phyloP scores from a whole-genome alignment of 2,888 invertebrate species.

The Philhelius pedissequus region DNA sequence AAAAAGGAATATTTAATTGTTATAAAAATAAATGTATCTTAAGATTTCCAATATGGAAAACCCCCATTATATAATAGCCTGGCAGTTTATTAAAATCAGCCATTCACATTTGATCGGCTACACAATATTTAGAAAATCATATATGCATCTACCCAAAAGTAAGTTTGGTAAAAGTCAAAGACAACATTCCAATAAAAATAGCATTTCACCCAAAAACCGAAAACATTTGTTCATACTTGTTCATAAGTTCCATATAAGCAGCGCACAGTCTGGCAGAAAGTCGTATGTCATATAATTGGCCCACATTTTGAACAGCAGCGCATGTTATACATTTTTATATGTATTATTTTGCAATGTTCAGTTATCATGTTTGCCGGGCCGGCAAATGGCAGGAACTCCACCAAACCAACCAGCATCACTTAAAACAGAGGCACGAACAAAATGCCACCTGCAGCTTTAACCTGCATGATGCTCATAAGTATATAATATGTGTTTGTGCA shows the following conservation, averaged over 20 bases:
- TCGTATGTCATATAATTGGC: slow-evolving; percentile 58
- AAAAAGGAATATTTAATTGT: neutral
- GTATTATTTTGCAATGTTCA: slow-evolving; percentile 25
- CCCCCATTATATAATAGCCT: neutral
- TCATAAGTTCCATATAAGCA: slow-evolving; percentile 1
- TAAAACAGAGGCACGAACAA: slow-evolving; percentile 21
- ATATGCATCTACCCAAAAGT: no score
- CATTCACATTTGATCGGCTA: neutral
- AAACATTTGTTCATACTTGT: neutral
- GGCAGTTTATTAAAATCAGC: neutral
- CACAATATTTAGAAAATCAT: neutral
- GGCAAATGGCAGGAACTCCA: slow-evolving; percentile 12
- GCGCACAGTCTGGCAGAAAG: neutral
- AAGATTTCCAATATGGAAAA: neutral
- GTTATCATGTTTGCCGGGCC: slow-evolving; percentile 17
- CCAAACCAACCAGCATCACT: slow-evolving; percentile 18
- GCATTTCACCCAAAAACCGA: slow-evolving; percentile 3
- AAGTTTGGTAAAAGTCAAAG: neutral
- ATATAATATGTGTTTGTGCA: neutral
- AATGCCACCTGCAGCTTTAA: slow-evolving; percentile 57
- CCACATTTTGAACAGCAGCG: slow-evolving; percentile 42
- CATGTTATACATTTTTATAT: neutral
- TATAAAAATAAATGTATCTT: neutral
- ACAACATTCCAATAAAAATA: neutral
- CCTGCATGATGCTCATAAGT: slow-evolving; percentile 37